Evolutionary conservation across 2,888 invertebrate genomes (phyloP).

Genomic region (Craniophora ligustri): DNA sequence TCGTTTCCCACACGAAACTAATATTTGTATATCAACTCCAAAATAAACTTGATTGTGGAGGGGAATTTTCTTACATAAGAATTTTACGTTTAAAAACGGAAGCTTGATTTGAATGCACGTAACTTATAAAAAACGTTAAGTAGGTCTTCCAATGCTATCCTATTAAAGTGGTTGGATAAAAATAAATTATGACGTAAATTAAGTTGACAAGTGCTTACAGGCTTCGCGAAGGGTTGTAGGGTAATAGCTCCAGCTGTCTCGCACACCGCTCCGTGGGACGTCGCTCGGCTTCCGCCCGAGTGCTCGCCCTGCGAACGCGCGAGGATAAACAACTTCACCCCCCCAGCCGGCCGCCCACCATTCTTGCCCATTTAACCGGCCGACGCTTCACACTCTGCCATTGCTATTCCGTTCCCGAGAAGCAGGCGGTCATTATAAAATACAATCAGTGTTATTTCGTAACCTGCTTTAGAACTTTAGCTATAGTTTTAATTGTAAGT

Average conservation of each 20-base stretch:
- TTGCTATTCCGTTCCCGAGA: constrained; percentile 51
- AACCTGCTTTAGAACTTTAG: not conserved
- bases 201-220: constrained; percentile 56
- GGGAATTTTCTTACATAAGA: no score
- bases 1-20: no score
- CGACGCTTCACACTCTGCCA: constrained; percentile 56
- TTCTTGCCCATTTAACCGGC: constrained; percentile 48
- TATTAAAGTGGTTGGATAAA: constrained; percentile 37
- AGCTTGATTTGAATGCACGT: no score
- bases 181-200: constrained; percentile 60
- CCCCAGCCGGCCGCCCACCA: constrained; percentile 64
- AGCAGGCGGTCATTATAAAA: constrained; percentile 43
- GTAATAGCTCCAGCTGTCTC: constrained; percentile 63
- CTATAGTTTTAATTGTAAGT: not conserved
- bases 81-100: no score
- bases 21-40: no score
- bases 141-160: constrained; percentile 17
- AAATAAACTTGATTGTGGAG: no score
- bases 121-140: no score
- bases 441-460: constrained; percentile 17
- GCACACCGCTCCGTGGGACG: constrained; percentile 64
- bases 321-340: constrained; percentile 61
- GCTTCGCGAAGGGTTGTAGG: constrained; percentile 49
- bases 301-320: constrained; percentile 55
- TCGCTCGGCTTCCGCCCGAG: constrained; percentile 60